Evolutionary conservation across 2,113 vertebrate species (phyloP).

Genomic region (Galeopterus variegatus): DNA sequence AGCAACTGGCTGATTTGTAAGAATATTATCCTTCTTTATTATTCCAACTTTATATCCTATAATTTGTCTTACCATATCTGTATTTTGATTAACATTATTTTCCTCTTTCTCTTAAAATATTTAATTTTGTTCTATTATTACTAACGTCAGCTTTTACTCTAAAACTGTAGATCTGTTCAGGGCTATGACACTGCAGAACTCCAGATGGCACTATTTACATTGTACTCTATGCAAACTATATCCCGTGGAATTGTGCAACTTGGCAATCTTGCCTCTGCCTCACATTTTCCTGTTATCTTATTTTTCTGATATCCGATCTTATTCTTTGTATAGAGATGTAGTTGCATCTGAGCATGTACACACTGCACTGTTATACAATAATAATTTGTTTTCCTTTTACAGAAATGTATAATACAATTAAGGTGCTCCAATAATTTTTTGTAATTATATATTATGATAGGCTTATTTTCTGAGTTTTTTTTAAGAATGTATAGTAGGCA

Average conservation of each 20-base stretch:
- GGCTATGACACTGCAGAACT: conserved; percentile 46
- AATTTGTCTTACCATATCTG: conserved; percentile 12
- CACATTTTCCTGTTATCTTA: not conserved
- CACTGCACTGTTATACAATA: not conserved
- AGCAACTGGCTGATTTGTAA: conserved; percentile 3
- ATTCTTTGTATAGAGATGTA: not conserved
- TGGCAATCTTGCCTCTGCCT: not conserved
- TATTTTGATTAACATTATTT: conserved; percentile 25
- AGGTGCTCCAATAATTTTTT: not conserved
- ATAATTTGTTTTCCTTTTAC: not conserved
- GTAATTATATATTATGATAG: not conserved
- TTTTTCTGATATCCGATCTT: not conserved
- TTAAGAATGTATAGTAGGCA: not conserved
- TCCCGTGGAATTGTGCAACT: not conserved
- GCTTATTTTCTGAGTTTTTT: not conserved
- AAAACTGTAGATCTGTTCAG: not conserved
- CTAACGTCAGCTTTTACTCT: not conserved
- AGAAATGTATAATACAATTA: not conserved
- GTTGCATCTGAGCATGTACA: not conserved
- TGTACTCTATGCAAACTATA: not conserved
- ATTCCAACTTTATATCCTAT: conserved; percentile 14
- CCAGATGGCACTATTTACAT: conserved; percentile 69
- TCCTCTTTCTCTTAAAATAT: not conserved
- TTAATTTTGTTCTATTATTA: conserved; percentile 11
- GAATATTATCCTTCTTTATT: conserved; percentile 1